Conservation (phyloP, 2,113 vertebrate species). For the Ameiurus melas region DNA sequence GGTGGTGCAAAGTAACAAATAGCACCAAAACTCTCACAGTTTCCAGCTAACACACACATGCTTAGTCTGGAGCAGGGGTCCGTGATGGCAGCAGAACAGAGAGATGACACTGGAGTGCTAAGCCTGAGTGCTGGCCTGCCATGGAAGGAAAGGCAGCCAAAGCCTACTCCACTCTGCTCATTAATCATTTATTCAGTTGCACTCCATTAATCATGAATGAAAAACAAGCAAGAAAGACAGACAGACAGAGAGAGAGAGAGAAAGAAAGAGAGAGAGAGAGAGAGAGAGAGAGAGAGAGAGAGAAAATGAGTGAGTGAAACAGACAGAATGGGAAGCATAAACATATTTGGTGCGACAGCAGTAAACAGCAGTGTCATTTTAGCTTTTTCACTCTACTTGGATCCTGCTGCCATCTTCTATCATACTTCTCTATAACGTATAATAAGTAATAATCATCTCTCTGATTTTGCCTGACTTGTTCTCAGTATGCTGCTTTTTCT, state of each 20-base stretch:
- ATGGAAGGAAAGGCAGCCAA: slow-evolving; percentile 69
- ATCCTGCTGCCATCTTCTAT: neutral
- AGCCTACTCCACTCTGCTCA: slow-evolving; percentile 63
- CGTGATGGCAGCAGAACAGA: slow-evolving; percentile 33
- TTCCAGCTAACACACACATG: slow-evolving; percentile 12
- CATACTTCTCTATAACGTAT: neutral
- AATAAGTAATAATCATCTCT: slow-evolving; percentile 15
- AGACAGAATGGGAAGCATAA: slow-evolving; percentile 35
- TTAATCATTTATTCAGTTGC: slow-evolving; percentile 76
- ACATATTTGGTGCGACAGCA: neutral
- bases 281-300: slow-evolving; percentile 46
- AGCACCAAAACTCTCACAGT: slow-evolving; percentile 26
- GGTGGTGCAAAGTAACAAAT: slow-evolving; percentile 37
- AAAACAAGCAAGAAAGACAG: slow-evolving; percentile 41
- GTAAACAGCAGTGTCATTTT: neutral
- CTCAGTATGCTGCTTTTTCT: slow-evolving; percentile 13
- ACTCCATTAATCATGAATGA: slow-evolving; percentile 72
- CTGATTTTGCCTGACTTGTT: neutral
- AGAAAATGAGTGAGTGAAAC: slow-evolving; percentile 42
- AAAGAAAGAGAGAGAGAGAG: slow-evolving; percentile 38
- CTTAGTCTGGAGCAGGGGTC: slow-evolving; percentile 23
- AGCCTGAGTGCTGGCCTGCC: slow-evolving; percentile 33
- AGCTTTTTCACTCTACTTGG: neutral
- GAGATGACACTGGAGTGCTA: slow-evolving; percentile 43
- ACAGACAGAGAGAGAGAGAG: slow-evolving; percentile 40